These are phyloP conservation scores for Hermatobates lingyangjiaoensis DNA, from an alignment of 1,140 invertebrate species.

Conservation along the genomic window DNA sequence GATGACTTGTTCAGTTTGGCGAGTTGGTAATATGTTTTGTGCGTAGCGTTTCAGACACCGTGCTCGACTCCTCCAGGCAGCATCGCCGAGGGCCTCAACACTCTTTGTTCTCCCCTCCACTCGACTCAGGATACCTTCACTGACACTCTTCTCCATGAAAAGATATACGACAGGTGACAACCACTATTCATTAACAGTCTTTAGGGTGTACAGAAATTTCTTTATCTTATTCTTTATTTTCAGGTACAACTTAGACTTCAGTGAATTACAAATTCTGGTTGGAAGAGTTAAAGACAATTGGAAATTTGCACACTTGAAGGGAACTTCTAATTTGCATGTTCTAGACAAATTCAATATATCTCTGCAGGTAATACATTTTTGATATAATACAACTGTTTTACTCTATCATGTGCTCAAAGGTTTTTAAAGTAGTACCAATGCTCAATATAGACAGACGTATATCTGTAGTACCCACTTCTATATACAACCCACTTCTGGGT, in stretches of 20 bases:
- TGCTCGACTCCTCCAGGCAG: slow-evolving; percentile 78
- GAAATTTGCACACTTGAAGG: slow-evolving; percentile 65
- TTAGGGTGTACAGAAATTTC: background rate
- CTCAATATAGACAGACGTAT: too few species aligned
- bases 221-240: slow-evolving; percentile 4
- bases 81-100: slow-evolving; percentile 32
- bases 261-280: slow-evolving; percentile 72
- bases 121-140: slow-evolving; percentile 26
- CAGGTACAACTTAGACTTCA: slow-evolving; percentile 62
- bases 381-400: too few species aligned
- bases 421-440: too few species aligned
- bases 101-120: too few species aligned
- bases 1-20: slow-evolving; percentile 1
- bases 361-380: slow-evolving; percentile 33
- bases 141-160: slow-evolving; percentile 45
- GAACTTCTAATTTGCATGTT: slow-evolving; percentile 65
- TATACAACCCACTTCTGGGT: too few species aligned
- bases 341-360: slow-evolving; percentile 81
- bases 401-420: too few species aligned
- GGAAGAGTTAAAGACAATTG: slow-evolving; percentile 75
- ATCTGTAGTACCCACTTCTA: too few species aligned
- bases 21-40: background rate
- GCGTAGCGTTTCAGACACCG: slow-evolving; percentile 61
- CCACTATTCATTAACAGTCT: background rate
- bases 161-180: slow-evolving; percentile 47